These are phyloP conservation scores for Ariolimax columbianus DNA, from an alignment of 2,888 invertebrate genomes.

Conservation along the genomic window DNA sequence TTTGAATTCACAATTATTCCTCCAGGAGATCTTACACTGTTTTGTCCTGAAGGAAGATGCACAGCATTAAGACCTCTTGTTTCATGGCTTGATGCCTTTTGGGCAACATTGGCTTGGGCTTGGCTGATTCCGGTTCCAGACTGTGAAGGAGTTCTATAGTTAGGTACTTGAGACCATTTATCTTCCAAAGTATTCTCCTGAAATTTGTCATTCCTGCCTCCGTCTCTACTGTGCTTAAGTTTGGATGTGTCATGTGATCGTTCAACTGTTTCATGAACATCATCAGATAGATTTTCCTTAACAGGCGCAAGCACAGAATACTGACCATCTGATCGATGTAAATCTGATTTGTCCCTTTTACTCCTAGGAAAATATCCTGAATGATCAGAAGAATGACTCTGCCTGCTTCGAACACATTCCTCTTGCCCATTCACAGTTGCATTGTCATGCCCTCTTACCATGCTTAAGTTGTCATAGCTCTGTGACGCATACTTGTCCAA, in stretches of 20 bases:
- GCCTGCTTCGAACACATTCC: neutral
- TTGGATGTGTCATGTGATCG: neutral
- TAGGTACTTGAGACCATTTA: neutral
- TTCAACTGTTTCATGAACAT: neutral
- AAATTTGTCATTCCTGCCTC: neutral
- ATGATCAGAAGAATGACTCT: neutral
- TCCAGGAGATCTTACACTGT: neutral
- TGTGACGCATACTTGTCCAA: conserved; percentile 30
- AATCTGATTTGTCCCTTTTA: neutral
- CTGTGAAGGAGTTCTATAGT: neutral
- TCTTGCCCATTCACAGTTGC: neutral
- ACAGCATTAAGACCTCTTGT: neutral
- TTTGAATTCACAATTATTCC: neutral
- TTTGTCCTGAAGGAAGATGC: neutral
- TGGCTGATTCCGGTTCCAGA: neutral
- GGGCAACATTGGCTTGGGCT: neutral
- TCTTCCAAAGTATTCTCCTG: neutral
- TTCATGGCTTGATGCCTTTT: neutral
- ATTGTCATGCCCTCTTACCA: neutral
- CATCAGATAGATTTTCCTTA: neutral
- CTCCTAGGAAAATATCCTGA: neutral
- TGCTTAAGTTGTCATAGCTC: conserved; percentile 29
- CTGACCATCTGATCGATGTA: neutral
- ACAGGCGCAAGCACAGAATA: conserved; percentile 21
- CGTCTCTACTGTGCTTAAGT: neutral